Evolutionary conservation across 2,888 invertebrate genomes (phyloP).

Genomic region (Hemaris fuciformis): DNA sequence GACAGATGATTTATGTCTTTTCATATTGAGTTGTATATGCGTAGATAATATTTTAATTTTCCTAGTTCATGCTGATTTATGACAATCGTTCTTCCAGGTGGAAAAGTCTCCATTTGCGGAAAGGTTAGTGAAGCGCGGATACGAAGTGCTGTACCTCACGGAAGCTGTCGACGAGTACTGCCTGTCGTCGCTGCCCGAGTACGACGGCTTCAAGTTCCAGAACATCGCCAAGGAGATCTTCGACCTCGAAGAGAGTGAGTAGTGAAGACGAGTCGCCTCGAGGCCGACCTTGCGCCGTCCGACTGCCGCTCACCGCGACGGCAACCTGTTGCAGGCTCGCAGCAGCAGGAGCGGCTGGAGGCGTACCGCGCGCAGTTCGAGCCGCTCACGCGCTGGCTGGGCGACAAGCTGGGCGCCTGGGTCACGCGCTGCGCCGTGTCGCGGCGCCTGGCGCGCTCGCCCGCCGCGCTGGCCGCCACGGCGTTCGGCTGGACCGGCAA

Average conservation of each 20-base stretch:
- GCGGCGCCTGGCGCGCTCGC: conserved; percentile 93
- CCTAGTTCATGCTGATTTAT: too few species aligned
- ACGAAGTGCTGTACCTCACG: conserved; percentile 95
- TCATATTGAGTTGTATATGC: too few species aligned
- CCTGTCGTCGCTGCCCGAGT: conserved; percentile 97
- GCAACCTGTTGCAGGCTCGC: conserved; percentile 73
- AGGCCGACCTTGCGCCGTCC: too few species aligned
- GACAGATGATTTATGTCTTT: too few species aligned
- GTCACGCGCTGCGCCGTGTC: conserved; percentile 91
- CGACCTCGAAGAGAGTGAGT: conserved; percentile 87
- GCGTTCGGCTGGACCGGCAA: conserved; percentile 99
- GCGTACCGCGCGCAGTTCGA: conserved; percentile 89
- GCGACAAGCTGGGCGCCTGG: conserved; percentile 89
- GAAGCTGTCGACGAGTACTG: conserved; percentile 99
- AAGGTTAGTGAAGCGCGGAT: conserved; percentile 94
- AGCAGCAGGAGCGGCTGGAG: conserved; percentile 88
- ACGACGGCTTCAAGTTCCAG: conserved; percentile 99
- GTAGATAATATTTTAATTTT: too few species aligned
- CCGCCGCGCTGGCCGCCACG: conserved; percentile 97
- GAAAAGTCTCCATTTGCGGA: conserved; percentile 97
- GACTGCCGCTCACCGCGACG: too few species aligned
- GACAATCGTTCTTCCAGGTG: too few species aligned
- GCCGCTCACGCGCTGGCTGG: conserved; percentile 95
- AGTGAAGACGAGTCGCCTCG: too few species aligned
- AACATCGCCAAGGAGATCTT: conserved; percentile 99